Percentiles rank a stretch among this genome's conserved stretches.
Evolutionary conservation across 2,888 invertebrate genomes (phyloP).

Genomic region (Vesta saturnalis): DNA sequence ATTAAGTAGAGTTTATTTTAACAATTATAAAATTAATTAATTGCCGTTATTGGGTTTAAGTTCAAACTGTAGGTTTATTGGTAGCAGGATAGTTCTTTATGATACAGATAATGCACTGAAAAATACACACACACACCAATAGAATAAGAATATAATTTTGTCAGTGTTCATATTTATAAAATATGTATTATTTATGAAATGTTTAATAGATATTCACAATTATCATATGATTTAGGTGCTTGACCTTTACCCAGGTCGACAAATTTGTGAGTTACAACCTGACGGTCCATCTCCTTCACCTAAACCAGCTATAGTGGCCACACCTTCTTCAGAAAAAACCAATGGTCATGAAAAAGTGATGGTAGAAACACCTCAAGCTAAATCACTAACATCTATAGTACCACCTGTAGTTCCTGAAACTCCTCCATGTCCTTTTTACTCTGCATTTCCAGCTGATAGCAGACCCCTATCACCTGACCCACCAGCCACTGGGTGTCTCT

Average conservation of each 20-base stretch:
- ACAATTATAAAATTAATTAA: too few species aligned
- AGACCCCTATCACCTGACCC: too few species aligned
- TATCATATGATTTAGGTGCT: constrained; percentile 60
- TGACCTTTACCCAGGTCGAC: constrained; percentile 89
- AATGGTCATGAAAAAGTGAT: constrained; percentile 68
- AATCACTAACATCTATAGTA: constrained; percentile 43
- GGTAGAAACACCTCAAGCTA: constrained; percentile 44
- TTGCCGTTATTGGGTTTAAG: too few species aligned
- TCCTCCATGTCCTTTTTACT: constrained; percentile 56
- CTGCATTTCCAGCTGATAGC: constrained; percentile 53
- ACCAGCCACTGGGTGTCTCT: too few species aligned
- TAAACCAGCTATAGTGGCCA: constrained; percentile 44
- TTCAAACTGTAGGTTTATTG: too few species aligned
- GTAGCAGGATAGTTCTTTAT: too few species aligned
- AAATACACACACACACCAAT: too few species aligned
- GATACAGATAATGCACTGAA: too few species aligned
- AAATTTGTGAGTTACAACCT: constrained; percentile 69
- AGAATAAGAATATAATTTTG: too few species aligned
- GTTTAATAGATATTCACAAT: not conserved
- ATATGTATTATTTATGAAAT: not conserved
- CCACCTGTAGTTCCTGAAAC: constrained; percentile 53
- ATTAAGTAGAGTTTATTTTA: too few species aligned
- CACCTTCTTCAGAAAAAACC: constrained; percentile 55
- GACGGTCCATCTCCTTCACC: constrained; percentile 74
- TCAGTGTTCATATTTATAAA: too few species aligned